Evolutionary conservation across 2,113 vertebrate genomes (phyloP).

Genomic region (Cavia porcellus): DNA sequence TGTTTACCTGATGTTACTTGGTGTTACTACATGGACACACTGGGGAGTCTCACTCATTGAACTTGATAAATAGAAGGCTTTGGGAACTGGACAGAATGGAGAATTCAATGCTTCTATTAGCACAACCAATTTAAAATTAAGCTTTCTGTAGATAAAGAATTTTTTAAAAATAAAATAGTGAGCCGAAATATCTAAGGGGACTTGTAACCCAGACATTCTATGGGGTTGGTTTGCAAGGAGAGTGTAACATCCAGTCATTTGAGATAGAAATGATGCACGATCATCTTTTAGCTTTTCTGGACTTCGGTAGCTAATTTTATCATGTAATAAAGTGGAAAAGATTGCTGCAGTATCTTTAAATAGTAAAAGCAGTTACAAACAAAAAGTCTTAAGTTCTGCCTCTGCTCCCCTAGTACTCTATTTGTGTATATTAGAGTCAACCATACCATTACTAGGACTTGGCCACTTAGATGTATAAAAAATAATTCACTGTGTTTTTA

Average conservation of each 20-base stretch:
- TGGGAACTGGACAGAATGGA: neutral
- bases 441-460: neutral
- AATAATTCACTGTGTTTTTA: neutral
- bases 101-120: neutral
- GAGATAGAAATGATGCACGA: accelerated
- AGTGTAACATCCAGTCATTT: neutral
- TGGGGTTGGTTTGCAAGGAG: neutral
- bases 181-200: neutral
- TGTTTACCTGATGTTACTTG: accelerated
- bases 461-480: neutral
- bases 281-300: too few relatives aligned
- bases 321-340: neutral
- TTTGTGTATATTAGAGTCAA: neutral
- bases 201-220: neutral
- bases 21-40: neutral
- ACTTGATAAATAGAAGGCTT: neutral
- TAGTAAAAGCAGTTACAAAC: neutral
- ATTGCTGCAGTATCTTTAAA: neutral
- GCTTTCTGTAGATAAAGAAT: neutral
- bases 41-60: neutral
- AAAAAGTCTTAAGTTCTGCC: neutral
- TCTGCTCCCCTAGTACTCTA: accelerated
- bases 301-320: neutral
- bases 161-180: neutral
- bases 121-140: neutral